Conservation (phyloP, 2,797 vertebrate species). For the Artibeus jamaicensis region DNA sequence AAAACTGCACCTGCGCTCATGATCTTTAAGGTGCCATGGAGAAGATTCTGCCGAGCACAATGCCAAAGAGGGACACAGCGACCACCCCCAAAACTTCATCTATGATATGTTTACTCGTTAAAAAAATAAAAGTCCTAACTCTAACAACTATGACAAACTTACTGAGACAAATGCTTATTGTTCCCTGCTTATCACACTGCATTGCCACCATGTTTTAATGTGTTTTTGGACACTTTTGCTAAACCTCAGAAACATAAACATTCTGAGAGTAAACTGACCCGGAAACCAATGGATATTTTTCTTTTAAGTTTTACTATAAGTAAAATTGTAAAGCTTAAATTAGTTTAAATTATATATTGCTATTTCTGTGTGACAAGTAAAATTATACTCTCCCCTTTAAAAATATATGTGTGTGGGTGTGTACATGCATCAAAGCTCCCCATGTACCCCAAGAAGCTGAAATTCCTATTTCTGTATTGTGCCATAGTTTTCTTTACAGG, state of each 20-base stretch:
- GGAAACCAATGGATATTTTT: neutral
- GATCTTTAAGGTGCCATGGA: too few species aligned
- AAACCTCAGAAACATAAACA: neutral
- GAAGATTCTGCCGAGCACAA: neutral
- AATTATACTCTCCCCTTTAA: neutral
- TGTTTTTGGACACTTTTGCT: neutral
- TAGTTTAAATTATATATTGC: neutral
- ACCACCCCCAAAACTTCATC: neutral
- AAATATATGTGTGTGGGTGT: neutral
- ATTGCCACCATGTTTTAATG: neutral
- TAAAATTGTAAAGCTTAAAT: neutral
- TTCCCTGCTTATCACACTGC: neutral
- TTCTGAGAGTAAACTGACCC: neutral
- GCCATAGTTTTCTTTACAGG: neutral
- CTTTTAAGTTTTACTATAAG: neutral
- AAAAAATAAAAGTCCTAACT: neutral
- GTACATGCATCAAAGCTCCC: neutral
- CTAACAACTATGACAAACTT: neutral
- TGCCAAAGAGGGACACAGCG: rapidly evolving
- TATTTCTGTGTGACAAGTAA: neutral
- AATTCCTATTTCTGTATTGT: neutral
- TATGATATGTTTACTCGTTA: neutral
- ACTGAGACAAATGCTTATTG: neutral
- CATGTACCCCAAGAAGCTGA: neutral
- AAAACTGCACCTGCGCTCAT: rapidly evolving